Conservation (phyloP, 2,888 invertebrate species). For the Platycheirus albimanus region DNA sequence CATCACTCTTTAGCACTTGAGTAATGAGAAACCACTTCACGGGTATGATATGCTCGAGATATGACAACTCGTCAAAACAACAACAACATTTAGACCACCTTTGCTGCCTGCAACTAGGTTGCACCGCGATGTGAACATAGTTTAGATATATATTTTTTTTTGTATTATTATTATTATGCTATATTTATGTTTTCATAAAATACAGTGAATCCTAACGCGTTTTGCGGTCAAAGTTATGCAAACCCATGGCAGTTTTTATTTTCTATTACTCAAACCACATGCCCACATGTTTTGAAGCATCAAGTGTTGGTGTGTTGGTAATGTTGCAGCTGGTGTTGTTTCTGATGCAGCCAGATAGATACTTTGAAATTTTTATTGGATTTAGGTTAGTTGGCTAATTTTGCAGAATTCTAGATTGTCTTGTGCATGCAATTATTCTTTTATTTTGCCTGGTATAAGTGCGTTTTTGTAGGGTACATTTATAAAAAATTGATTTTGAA, state of each 20-base stretch:
- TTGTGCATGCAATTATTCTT: conserved; percentile 54
- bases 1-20: conserved; percentile 24
- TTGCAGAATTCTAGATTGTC: conserved; percentile 63
- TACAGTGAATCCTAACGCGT: conserved; percentile 36
- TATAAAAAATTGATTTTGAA: no score
- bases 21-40: conserved; percentile 61
- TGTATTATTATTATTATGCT: conserved; percentile 33
- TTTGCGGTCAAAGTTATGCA: conserved; percentile 70
- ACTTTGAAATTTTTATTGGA: conserved; percentile 44
- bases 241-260: conserved; percentile 18
- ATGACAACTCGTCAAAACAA: conserved; percentile 50
- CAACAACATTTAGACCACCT: conserved; percentile 20
- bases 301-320: conserved; percentile 5
- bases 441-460: conserved; percentile 18
- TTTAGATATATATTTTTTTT: conserved; percentile 30
- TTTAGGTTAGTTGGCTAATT: conserved; percentile 70
- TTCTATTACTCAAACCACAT: conserved; percentile 38
- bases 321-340: conserved; percentile 29
- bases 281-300: conserved; percentile 54
- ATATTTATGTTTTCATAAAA: conserved; percentile 31
- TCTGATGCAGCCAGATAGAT: conserved; percentile 24
- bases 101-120: conserved; percentile 29
- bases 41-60: conserved; percentile 34
- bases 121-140: conserved; percentile 3
- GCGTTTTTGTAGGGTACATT: conserved; percentile 26